phyloP scores from a whole-genome alignment of 1,140 invertebrate genomes.

The Drosophila asahinai region DNA sequence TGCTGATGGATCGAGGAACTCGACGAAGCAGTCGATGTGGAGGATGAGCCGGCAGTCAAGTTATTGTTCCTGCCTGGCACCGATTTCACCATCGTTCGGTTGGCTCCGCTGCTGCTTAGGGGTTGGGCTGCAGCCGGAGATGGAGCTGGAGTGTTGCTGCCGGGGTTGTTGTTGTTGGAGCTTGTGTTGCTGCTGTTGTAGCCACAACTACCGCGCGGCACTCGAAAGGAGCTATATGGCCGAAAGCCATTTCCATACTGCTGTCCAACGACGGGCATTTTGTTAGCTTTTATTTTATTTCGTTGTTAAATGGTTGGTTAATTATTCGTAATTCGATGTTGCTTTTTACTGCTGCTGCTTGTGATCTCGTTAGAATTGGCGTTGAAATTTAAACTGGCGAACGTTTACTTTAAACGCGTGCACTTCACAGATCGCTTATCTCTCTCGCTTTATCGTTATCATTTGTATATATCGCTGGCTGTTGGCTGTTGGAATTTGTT shows the following conservation, averaged over 20 bases:
- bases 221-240: conserved; percentile 84
- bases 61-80: conserved; percentile 51
- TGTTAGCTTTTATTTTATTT: conserved; percentile 58
- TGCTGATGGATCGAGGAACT: conserved; percentile 65
- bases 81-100: conserved; percentile 45
- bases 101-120: conserved; percentile 51
- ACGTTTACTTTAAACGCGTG: conserved; percentile 75
- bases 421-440: conserved; percentile 63
- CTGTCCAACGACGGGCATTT: conserved; percentile 84
- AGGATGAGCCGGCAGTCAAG: conserved; percentile 35
- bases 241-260: conserved; percentile 76
- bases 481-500: conserved; percentile 24
- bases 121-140: conserved; percentile 29
- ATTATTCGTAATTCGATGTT: conserved; percentile 59
- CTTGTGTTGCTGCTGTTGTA: conserved; percentile 28
- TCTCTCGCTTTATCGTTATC: conserved; percentile 54
- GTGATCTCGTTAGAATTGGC: conserved; percentile 43
- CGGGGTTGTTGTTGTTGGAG: conserved; percentile 23
- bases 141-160: conserved; percentile 10
- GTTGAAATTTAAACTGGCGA: conserved; percentile 72
- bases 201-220: conserved; percentile 70
- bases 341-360: conserved; percentile 20
- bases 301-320: conserved; percentile 51
- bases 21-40: conserved; percentile 67
- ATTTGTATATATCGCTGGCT: conserved; percentile 47